Base-by-base conservation (phyloP, 2,113 vertebrate genomes). In the Cebidichthys violaceus region DNA sequence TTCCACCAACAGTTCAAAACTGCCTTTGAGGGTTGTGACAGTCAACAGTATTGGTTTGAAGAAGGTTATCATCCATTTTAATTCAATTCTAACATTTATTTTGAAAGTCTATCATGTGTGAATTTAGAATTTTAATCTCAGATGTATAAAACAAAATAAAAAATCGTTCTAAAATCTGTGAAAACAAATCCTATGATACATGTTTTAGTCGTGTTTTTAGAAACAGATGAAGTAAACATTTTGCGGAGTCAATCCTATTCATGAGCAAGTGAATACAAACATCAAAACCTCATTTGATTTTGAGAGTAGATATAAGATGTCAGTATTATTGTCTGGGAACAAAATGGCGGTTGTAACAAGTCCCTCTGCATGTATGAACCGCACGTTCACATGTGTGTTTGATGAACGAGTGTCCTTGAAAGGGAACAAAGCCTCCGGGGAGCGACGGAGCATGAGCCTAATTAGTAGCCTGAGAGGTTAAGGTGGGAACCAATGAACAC, bases 371-470 rank as follows among this genome's bases (percentile, higher is more conserved):
- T 18, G 4, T 4, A 20, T 29, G 24, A 7, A 24, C 43, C 10
- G 45, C 37, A 66, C 22, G 75, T 59, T 71, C 54, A 64, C 45
- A 35, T 17, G 55, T 43, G 61, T 9, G 6, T 72, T 74, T 80
- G 39, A 84, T 89, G n/a, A 84, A 86, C 31, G 73, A 67, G 66
- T 27, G 75, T 47, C 81, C 70, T 86, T 78, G 67, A 81, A 45
- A 37, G 35, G 57, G 27, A 45, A 24, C 22, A 43, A 82, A 52
- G 39, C 81, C 81, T 76, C 62, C 20, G 31, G 70, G 81, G 70
- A 62, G 66, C 62, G 29, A 61, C 9, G n/a, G n/a, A 37, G 18
- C 13, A 29, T 17, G 43, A 18, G 45, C 8, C 33, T 68, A 59
- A 82, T 83, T 65, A 85, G 64, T 66, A 59, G 67, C 50, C 47